A percentile compares a stretch with the other conserved stretches of the same genome.
Evolutionary conservation across 2,888 invertebrate species (phyloP).

Genomic region (Slavum lentiscoides): DNA sequence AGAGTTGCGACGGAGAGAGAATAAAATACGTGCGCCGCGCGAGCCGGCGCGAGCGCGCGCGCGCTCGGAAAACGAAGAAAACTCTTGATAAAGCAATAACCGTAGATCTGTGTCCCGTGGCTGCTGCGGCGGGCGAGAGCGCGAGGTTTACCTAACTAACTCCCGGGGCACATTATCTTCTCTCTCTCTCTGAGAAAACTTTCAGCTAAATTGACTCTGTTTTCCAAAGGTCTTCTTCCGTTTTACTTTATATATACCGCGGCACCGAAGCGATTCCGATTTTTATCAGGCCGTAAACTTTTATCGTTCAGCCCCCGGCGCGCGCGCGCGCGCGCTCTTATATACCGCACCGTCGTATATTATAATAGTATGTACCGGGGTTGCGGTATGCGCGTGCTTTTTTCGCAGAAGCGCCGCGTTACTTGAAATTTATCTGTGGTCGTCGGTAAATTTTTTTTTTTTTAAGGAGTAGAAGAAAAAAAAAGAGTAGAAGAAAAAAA

Average conservation of each 20-base stretch:
- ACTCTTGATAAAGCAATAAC: conserved; percentile 51
- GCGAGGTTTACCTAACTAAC: conserved; percentile 53
- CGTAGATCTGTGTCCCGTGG: conserved; percentile 51
- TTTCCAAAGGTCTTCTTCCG: conserved; percentile 50
- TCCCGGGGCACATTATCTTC: conserved; percentile 47
- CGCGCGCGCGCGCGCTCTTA: background rate
- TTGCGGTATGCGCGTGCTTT: too few relatives aligned
- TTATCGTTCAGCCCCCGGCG: conserved; percentile 31
- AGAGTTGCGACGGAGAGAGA: conserved; percentile 15
- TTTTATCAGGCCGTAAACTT: conserved; percentile 53
- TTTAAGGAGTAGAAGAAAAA: too few relatives aligned
- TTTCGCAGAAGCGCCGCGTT: background rate
- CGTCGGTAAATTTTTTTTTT: conserved; percentile 36
- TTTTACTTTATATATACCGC: conserved; percentile 41
- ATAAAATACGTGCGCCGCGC: too few relatives aligned
- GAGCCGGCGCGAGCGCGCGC: too few relatives aligned
- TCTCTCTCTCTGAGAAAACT: conserved; percentile 35
- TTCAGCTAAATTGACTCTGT: conserved; percentile 51
- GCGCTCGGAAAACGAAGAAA: background rate
- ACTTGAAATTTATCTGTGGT: conserved; percentile 50
- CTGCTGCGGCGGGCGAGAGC: background rate
- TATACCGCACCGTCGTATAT: too few relatives aligned
- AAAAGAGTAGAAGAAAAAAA: background rate
- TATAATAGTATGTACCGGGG: too few relatives aligned
- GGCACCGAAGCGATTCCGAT: conserved; percentile 47